These are phyloP conservation scores for Crenichthys baileyi DNA, from an alignment of 2,797 vertebrate genomes.

Conservation along the genomic window DNA sequence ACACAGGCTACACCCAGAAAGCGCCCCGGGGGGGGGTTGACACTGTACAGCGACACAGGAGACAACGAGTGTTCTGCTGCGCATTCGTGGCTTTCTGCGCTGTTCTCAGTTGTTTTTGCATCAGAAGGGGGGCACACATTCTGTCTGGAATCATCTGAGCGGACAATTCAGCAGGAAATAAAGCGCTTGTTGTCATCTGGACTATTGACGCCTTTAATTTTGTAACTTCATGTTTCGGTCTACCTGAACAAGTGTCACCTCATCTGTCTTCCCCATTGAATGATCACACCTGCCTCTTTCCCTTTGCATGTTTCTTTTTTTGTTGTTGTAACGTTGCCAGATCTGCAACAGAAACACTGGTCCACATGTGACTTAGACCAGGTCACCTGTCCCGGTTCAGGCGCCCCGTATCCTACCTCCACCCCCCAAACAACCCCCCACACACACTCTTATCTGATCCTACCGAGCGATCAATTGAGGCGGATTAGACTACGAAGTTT, in stretches of 20 bases:
- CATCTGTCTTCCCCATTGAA: slow-evolving; percentile 24
- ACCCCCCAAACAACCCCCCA: not conserved
- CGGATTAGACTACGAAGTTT: slow-evolving; percentile 78
- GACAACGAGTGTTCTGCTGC: slow-evolving; percentile 55
- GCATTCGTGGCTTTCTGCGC: slow-evolving; percentile 33
- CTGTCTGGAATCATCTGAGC: slow-evolving; percentile 51
- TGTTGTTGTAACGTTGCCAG: slow-evolving; percentile 30
- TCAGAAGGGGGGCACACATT: slow-evolving; percentile 35
- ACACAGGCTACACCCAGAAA: slow-evolving; percentile 52
- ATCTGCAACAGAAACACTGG: slow-evolving; percentile 49
- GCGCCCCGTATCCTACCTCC: slow-evolving; percentile 33
- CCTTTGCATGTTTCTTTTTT: slow-evolving; percentile 26
- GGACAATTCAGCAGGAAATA: slow-evolving; percentile 46
- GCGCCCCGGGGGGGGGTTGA: not conserved
- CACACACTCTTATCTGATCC: not conserved
- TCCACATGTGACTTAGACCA: slow-evolving; percentile 69
- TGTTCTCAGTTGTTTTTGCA: slow-evolving; percentile 40
- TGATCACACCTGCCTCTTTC: slow-evolving; percentile 20
- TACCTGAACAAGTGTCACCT: slow-evolving; percentile 59
- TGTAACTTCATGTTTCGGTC: slow-evolving; percentile 39
- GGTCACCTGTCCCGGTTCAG: slow-evolving; percentile 68
- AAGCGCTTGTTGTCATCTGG: slow-evolving; percentile 47
- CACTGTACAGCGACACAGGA: slow-evolving; percentile 29
- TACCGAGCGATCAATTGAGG: slow-evolving; percentile 47
- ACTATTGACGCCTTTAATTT: slow-evolving; percentile 36